phyloP scores from a whole-genome alignment of 2,888 invertebrate genomes.

The Mystacides longicornis region DNA sequence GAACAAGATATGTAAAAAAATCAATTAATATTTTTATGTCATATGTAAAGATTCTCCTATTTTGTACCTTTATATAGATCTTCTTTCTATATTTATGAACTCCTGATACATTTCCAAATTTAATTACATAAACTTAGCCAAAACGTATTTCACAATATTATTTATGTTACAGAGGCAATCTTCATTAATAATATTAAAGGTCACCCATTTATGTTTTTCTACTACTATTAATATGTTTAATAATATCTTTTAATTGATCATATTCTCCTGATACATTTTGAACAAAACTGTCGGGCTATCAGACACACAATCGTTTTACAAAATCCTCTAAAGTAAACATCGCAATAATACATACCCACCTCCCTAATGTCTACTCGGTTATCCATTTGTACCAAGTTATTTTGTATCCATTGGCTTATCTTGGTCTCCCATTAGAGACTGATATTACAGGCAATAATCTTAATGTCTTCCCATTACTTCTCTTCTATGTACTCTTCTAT shows the following conservation, averaged over 20 bases:
- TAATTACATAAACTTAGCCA: not conserved
- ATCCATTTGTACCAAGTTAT: constrained; percentile 16
- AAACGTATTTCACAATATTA: not conserved
- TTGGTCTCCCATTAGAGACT: constrained; percentile 18
- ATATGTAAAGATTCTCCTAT: too few relatives aligned
- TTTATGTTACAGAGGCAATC: not conserved
- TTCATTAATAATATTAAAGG: not conserved
- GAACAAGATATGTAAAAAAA: too few relatives aligned
- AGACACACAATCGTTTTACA: too few relatives aligned
- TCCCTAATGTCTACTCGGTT: not conserved
- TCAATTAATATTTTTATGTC: too few relatives aligned
- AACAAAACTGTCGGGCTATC: not conserved
- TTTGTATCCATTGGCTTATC: constrained; percentile 23
- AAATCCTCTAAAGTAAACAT: not conserved
- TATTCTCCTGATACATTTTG: not conserved
- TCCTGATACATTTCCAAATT: not conserved
- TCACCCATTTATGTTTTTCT: too few relatives aligned
- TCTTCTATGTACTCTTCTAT: too few relatives aligned
- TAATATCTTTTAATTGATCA: not conserved
- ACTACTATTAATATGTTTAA: not conserved
- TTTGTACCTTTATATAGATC: too few relatives aligned
- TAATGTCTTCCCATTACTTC: constrained; percentile 21
- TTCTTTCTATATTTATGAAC: not conserved
- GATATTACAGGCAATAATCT: constrained; percentile 24
- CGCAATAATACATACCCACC: not conserved